Evolutionary conservation across 2,888 invertebrate species (phyloP).

Genomic region (Norana najaformis): DNA sequence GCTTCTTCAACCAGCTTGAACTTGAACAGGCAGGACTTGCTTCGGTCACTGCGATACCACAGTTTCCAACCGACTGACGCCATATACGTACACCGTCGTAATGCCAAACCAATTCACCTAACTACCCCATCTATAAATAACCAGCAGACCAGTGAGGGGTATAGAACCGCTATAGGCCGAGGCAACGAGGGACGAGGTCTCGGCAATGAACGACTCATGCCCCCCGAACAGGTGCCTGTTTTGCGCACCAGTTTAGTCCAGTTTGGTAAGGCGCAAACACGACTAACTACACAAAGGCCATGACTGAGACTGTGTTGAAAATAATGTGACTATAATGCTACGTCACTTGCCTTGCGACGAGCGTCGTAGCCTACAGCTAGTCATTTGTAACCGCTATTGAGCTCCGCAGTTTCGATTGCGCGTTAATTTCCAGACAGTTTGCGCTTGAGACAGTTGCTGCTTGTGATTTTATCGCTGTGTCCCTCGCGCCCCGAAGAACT

Average conservation of each 20-base stretch:
- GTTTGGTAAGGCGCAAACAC: not conserved
- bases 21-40: not conserved
- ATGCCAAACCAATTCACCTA: not conserved
- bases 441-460: no score
- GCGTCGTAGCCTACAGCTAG: no score
- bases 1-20: not conserved
- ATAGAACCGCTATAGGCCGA: not conserved
- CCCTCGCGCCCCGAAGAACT: no score
- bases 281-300: not conserved
- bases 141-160: not conserved
- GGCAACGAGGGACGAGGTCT: not conserved
- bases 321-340: not conserved
- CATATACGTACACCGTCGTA: not conserved
- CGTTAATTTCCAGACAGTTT: no score
- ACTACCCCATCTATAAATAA: not conserved
- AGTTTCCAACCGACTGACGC: not conserved
- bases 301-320: not conserved
- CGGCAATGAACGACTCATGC: not conserved
- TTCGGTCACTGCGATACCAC: not conserved
- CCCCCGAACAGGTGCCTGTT: not conserved
- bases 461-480: no score
- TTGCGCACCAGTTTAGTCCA: not conserved
- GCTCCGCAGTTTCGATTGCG: no score
- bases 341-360: not conserved
- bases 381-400: no score